Percentiles rank a stretch among this genome's conserved stretches.
Evolutionary conservation across 2,797 vertebrate species (phyloP).

Genomic region (Eidolon dupreanum): DNA sequence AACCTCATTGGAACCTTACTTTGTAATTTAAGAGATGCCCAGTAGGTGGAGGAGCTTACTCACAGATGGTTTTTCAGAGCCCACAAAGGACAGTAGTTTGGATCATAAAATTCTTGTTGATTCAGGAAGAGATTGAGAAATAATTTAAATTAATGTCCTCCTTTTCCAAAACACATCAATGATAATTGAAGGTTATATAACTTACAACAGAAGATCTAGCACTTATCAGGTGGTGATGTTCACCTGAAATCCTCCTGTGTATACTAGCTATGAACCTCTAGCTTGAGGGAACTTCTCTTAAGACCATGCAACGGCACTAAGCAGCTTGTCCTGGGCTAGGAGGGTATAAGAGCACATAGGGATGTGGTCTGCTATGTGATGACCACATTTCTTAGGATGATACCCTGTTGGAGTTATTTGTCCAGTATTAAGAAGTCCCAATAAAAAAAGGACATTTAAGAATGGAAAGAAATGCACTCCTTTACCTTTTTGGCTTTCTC

Average conservation of each 20-base stretch:
- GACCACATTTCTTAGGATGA: background rate
- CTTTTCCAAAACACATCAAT: background rate
- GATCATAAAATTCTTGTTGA: conserved; percentile 20
- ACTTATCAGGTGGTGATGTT: background rate
- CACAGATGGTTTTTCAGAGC: conserved; percentile 60
- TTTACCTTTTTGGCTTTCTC: background rate
- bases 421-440: background rate
- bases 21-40: conserved; percentile 64
- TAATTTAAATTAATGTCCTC: background rate
- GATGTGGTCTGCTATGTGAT: background rate
- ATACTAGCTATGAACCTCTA: background rate
- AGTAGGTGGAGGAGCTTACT: conserved; percentile 72
- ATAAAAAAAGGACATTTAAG: background rate
- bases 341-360: background rate
- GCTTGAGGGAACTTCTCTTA: background rate
- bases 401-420: background rate
- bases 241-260: background rate
- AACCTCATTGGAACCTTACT: background rate
- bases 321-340: background rate
- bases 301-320: background rate
- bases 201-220: background rate
- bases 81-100: rapidly evolving
- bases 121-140: background rate
- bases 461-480: background rate
- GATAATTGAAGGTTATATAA: background rate